Percentiles rank a stretch among this genome's conserved stretches.
These are phyloP conservation scores for Drosophila pseudotalamancana DNA, from an alignment of 2,888 invertebrate species.

Conservation along the genomic window DNA sequence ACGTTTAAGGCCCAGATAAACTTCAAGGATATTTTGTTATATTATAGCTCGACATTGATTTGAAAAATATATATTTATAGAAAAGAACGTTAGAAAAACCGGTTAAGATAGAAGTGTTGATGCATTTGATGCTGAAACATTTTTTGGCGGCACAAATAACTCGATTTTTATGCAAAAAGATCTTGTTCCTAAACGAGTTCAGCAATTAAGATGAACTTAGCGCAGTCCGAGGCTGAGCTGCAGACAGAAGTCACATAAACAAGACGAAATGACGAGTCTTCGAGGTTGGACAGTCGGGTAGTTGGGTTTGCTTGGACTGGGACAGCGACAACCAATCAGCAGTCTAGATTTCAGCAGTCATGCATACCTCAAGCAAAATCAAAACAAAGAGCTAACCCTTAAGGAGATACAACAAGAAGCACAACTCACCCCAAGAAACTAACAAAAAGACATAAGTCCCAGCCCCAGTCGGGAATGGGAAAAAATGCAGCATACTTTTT, in stretches of 20 bases:
- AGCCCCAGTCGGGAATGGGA: neutral
- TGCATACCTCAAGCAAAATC: slow-evolving; percentile 16
- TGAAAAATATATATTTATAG: neutral
- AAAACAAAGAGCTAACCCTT: slow-evolving; percentile 43
- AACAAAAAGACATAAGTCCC: neutral
- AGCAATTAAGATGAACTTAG: slow-evolving; percentile 61
- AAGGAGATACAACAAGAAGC: slow-evolving; percentile 11
- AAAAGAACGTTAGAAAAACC: slow-evolving; percentile 52
- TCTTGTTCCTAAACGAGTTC: slow-evolving; percentile 50
- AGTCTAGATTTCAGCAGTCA: slow-evolving; percentile 19
- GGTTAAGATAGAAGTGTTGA: slow-evolving; percentile 21
- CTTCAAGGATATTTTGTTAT: neutral
- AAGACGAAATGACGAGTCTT: neutral
- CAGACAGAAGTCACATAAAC: slow-evolving; percentile 63
- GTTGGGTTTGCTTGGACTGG: slow-evolving; percentile 36
- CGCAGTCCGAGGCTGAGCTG: slow-evolving; percentile 50
- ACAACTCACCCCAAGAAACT: slow-evolving; percentile 25
- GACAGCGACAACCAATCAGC: slow-evolving; percentile 63
- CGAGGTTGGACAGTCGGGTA: neutral
- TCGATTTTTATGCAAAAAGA: slow-evolving; percentile 38
- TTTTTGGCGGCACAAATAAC: slow-evolving; percentile 47
- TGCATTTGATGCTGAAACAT: slow-evolving; percentile 27
- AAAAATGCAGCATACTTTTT: slow-evolving; percentile 37
- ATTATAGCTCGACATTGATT: too few relatives aligned
- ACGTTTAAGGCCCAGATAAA: too few relatives aligned